Evolutionary conservation across 2,113 vertebrate genomes (phyloP).

Genomic region (Grammomys surdaster): DNA sequence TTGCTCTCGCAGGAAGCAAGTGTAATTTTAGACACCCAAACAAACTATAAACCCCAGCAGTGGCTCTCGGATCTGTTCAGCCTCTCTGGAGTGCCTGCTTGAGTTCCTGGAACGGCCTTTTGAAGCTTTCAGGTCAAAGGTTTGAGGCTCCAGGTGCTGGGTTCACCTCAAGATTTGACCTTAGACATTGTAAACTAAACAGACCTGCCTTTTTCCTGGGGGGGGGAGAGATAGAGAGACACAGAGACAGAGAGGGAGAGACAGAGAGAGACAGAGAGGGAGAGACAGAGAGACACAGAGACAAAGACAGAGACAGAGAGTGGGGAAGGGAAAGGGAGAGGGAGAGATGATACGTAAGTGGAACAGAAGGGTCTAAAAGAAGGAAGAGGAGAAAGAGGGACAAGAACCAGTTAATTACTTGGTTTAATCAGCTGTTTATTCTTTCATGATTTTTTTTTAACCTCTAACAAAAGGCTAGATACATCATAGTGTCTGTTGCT

Average conservation of each 20-base stretch:
- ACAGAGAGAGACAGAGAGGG: neutral
- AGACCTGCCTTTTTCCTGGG: slow-evolving; percentile 51
- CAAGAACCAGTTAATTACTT: neutral
- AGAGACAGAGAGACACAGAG: neutral
- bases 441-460: slow-evolving; percentile 12
- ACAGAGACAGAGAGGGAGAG: neutral
- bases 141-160: slow-evolving; percentile 70
- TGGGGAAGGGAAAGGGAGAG: neutral
- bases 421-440: slow-evolving; percentile 33
- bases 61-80: slow-evolving; percentile 61
- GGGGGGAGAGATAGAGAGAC: accelerated
- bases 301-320: neutral
- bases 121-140: slow-evolving; percentile 73
- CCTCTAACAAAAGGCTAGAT: neutral
- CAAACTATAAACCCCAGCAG: slow-evolving; percentile 62
- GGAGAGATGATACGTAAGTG: neutral
- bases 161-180: slow-evolving; percentile 75
- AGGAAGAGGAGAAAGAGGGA: neutral
- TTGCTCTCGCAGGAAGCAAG: slow-evolving; percentile 46
- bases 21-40: slow-evolving; percentile 55
- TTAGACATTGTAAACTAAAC: slow-evolving; percentile 64
- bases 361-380: neutral
- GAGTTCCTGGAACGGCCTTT: slow-evolving; percentile 29
- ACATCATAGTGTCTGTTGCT: neutral
- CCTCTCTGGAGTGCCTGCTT: slow-evolving; percentile 41